These are phyloP conservation scores for Hypomesus transpacificus DNA, from an alignment of 2,113 vertebrate genomes.

Conservation along the genomic window DNA sequence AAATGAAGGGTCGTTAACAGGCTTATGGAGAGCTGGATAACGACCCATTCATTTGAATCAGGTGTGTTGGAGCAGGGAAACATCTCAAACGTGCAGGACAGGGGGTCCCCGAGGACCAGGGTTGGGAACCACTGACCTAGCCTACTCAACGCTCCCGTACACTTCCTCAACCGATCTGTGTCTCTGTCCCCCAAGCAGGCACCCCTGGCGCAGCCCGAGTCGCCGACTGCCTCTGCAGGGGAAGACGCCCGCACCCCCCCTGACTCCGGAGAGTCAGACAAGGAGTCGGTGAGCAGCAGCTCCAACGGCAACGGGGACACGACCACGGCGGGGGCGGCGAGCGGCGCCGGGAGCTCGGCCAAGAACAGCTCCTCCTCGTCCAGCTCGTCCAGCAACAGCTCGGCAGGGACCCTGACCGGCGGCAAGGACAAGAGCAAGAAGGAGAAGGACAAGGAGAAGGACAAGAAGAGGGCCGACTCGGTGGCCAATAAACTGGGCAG, in stretches of 20 bases:
- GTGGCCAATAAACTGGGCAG: constrained; percentile 97
- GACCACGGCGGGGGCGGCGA: constrained; percentile 11
- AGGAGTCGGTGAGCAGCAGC: constrained; percentile 94
- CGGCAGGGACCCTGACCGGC: constrained; percentile 56
- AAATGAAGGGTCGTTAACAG: too few relatives aligned
- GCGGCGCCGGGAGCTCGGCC: constrained; percentile 43
- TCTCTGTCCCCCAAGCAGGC: constrained; percentile 67
- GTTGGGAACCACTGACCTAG: too few relatives aligned
- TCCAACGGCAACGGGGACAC: constrained; percentile 80
- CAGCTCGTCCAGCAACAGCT: constrained; percentile 66
- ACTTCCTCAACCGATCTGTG: not conserved
- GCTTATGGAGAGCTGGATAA: too few relatives aligned
- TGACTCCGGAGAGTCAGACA: constrained; percentile 92
- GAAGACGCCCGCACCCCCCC: constrained; percentile 85
- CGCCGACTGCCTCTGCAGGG: constrained; percentile 86
- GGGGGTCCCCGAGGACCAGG: too few relatives aligned
- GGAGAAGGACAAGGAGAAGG: constrained; percentile 79
- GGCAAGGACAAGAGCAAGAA: constrained; percentile 82
- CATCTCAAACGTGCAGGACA: too few relatives aligned
- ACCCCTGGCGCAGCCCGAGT: constrained; percentile 92
- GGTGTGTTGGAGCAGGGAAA: too few relatives aligned
- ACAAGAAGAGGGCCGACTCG: constrained; percentile 88
- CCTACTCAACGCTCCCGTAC: not conserved
- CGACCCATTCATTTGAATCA: too few relatives aligned
- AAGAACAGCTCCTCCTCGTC: constrained; percentile 70